Base-by-base conservation (phyloP, 2,888 invertebrate species). In the Conops quadrifasciatus region DNA sequence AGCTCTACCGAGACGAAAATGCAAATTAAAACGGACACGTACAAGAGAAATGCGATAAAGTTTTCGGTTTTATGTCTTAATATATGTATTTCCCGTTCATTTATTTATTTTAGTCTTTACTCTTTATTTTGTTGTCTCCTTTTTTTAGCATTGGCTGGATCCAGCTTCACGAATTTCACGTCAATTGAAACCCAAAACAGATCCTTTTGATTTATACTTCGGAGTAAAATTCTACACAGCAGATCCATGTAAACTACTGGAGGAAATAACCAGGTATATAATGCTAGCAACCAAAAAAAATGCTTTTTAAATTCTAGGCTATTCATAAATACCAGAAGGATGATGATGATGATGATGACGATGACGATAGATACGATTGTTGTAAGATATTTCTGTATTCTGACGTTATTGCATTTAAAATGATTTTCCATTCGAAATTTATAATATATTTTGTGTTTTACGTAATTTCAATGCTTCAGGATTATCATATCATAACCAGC, bases 221-320 rank as follows among this genome's bases (percentile, higher is more conserved):
- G 96, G 97, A 72, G 96, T 98, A 75, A 97, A 97, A 87, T 98
- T 97, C 87, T 98, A 98, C 87, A 96, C 97, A 2, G 95, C 95
- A 0, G 97, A 98, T 88, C 97, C 97, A 1, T 97, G 97, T 88
- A 97, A 97, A 86, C 89, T 98, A 73, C 89, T 95, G 73, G 97
- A 97, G 87, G 97, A 98, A 88, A 96, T 97, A 80, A 97, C 97
- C 72, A 91, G 96, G 96, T 96, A 88, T 77, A 80, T 76, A 64
- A 51, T 45, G 21, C 24, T 56, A 3, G 5, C 24, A 3, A 56
- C 21, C 43, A 36, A 36, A 21, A 4, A 21, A 49, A 64, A 64
- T 49, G n/a, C n/a, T n/a, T n/a, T n/a, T n/a, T n/a, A n/a, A n/a
- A n/a, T n/a, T n/a, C n/a, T n/a, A n/a, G n/a, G n/a, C n/a, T n/a